phyloP scores from a whole-genome alignment of 2,888 invertebrate genomes.

The Anticlea derivata region DNA sequence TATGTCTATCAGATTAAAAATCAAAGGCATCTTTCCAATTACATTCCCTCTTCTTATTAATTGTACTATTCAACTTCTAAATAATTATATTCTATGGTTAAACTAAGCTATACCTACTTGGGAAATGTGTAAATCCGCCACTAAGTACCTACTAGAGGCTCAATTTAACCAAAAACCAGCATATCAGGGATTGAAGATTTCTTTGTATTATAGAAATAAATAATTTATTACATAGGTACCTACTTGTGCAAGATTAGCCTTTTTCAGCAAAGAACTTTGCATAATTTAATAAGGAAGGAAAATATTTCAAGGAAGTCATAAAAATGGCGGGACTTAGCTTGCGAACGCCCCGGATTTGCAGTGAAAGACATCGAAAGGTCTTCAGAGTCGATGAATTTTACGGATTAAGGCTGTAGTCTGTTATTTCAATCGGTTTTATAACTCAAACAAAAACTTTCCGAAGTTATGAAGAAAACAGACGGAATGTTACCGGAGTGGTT shows the following conservation, averaged over 20 bases:
- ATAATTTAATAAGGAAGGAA: slow-evolving; percentile 29
- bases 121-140: too few relatives aligned
- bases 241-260: not conserved
- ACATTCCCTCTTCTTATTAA: too few relatives aligned
- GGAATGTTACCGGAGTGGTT: slow-evolving; percentile 1
- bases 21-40: too few relatives aligned
- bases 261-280: slow-evolving; percentile 19
- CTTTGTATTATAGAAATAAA: too few relatives aligned
- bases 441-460: slow-evolving; percentile 37
- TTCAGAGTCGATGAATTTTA: slow-evolving; percentile 65
- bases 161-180: too few relatives aligned
- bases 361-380: slow-evolving; percentile 67
- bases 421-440: slow-evolving; percentile 59
- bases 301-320: slow-evolving; percentile 62
- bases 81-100: too few relatives aligned
- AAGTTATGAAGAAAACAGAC: slow-evolving; percentile 16
- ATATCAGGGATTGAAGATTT: too few relatives aligned
- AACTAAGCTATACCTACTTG: too few relatives aligned
- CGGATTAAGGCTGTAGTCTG: slow-evolving; percentile 60
- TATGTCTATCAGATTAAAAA: too few relatives aligned
- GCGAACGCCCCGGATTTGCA: slow-evolving; percentile 68
- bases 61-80: too few relatives aligned
- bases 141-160: too few relatives aligned
- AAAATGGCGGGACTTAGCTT: slow-evolving; percentile 66
- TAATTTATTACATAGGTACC: too few relatives aligned